Conservation (phyloP, 2,113 vertebrate genomes). For the Poecilia latipinna region DNA sequence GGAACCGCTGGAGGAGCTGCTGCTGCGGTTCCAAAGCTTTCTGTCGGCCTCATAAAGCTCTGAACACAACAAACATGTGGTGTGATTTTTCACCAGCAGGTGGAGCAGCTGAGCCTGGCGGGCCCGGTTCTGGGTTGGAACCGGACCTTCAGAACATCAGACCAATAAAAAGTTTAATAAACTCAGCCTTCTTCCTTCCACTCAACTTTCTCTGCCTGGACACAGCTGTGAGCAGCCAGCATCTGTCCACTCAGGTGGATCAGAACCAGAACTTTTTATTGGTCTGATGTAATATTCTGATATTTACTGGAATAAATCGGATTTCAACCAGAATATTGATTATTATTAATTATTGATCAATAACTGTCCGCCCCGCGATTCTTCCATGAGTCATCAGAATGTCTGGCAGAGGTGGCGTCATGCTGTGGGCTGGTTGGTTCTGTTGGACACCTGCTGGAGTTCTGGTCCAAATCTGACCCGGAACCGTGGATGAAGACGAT, state of each 20-base stretch:
- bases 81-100: background rate
- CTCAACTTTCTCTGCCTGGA: background rate
- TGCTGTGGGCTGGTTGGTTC: no score
- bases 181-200: background rate
- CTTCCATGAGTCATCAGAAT: no score
- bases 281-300: background rate
- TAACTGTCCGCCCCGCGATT: no score
- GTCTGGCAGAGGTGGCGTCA: no score
- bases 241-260: background rate
- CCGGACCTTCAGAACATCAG: background rate
- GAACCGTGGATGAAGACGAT: no score
- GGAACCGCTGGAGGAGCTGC: background rate
- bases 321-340: background rate
- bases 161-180: background rate
- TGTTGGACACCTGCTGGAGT: no score
- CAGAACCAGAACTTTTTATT: background rate
- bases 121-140: no score
- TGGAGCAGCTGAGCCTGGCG: background rate
- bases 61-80: background rate
- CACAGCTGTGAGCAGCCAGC: background rate
- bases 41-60: background rate
- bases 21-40: background rate
- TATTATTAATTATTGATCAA: no score
- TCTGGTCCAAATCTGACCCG: no score
- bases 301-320: background rate